phyloP scores from a whole-genome alignment of 2,797 vertebrate species.

The Muscicapa striata region DNA sequence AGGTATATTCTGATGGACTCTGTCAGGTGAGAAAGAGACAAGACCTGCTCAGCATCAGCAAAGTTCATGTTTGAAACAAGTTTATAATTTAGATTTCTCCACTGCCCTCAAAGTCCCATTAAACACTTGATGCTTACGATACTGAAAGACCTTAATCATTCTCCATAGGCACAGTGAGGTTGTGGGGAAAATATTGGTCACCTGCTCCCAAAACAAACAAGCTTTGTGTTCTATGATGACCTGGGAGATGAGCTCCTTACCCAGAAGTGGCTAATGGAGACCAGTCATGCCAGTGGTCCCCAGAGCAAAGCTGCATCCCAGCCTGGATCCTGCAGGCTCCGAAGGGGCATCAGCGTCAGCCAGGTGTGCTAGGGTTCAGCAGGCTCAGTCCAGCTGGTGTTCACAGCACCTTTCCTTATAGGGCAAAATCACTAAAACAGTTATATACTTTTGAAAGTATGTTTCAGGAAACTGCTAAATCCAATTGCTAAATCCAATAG shows the following conservation, averaged over 20 bases:
- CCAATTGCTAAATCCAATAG: background rate
- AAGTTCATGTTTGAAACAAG: background rate
- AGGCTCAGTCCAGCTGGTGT: background rate
- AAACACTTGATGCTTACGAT: background rate
- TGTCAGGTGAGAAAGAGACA: background rate
- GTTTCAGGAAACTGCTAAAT: background rate
- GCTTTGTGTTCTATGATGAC: background rate
- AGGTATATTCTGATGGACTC: background rate
- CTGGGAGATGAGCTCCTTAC: background rate
- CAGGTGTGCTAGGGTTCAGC: background rate
- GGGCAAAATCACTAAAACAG: background rate
- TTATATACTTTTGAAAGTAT: background rate
- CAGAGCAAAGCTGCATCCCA: background rate
- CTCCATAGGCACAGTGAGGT: background rate
- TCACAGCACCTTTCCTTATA: background rate
- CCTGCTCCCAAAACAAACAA: background rate
- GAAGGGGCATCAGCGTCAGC: background rate
- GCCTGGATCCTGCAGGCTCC: background rate
- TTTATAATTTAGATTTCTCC: background rate
- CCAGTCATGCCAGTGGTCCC: accelerated
- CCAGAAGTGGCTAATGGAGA: background rate
- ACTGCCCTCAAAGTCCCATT: background rate
- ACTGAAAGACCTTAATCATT: accelerated
- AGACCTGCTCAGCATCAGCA: background rate
- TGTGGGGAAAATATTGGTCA: background rate